phyloP scores from a whole-genome alignment of 2,113 vertebrate species.

The Astatoreochromis straeleni region DNA sequence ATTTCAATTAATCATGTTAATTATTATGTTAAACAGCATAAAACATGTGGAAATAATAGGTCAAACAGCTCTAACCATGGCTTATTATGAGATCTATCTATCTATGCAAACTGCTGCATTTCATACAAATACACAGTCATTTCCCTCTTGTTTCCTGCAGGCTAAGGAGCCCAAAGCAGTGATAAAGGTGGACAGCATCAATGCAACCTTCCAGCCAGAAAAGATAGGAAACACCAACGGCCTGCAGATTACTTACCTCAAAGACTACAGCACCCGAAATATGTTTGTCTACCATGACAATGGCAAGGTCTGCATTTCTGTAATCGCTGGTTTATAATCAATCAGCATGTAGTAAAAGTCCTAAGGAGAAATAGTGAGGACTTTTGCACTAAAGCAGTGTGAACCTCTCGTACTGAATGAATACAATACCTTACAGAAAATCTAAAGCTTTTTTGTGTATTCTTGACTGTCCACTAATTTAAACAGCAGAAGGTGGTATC shows the following conservation, averaged over 20 bases:
- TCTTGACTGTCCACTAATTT: not conserved
- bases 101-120: not conserved
- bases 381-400: not conserved
- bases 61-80: not conserved
- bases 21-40: not conserved
- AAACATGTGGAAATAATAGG: not conserved
- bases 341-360: not conserved
- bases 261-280: slow-evolving; percentile 88
- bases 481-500: not conserved
- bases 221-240: slow-evolving; percentile 84
- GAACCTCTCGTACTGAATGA: not conserved
- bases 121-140: not conserved
- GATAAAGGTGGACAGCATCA: slow-evolving; percentile 84
- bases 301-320: slow-evolving; percentile 71
- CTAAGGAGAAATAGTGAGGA: not conserved
- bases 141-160: slow-evolving; percentile 42
- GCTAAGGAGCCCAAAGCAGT: slow-evolving; percentile 85
- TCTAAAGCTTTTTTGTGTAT: not conserved
- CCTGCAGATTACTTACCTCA: slow-evolving; percentile 87
- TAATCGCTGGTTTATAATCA: not conserved
- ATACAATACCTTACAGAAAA: not conserved
- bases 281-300: slow-evolving; percentile 85
- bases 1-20: not conserved
- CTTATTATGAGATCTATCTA: not conserved
- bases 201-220: slow-evolving; percentile 84